phyloP scores from a whole-genome alignment of 1,140 invertebrate species.

The Papilio xuthus region DNA sequence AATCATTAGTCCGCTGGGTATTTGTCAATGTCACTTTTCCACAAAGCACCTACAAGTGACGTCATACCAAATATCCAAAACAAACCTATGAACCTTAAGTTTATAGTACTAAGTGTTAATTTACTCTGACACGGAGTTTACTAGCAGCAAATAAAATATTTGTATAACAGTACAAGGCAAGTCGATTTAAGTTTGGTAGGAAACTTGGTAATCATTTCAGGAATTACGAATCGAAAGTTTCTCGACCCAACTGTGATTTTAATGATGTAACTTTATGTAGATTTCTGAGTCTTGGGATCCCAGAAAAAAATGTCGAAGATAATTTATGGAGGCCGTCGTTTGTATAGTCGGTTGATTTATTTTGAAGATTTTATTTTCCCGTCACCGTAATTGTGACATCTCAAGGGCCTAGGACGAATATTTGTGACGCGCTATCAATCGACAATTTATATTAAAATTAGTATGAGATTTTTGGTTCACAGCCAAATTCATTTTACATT shows the following conservation, averaged over 20 bases:
- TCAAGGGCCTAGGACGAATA: too few relatives aligned
- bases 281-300: constrained; percentile 21
- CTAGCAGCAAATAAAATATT: constrained; percentile 47
- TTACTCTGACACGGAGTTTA: constrained; percentile 32
- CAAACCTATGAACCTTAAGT: constrained; percentile 23
- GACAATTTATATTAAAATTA: too few relatives aligned
- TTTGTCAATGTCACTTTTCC: constrained; percentile 55
- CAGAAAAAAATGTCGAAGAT: constrained; percentile 8
- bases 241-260: constrained; percentile 50
- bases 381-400: too few relatives aligned
- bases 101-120: constrained; percentile 36
- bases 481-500: too few relatives aligned
- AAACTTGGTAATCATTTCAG: constrained; percentile 63
- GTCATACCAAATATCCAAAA: constrained; percentile 12
- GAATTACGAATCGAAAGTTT: constrained; percentile 64
- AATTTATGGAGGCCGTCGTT: not conserved
- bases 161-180: constrained; percentile 60
- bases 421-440: too few relatives aligned
- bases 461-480: too few relatives aligned
- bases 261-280: constrained; percentile 47
- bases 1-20: constrained; percentile 52
- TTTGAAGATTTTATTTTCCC: too few relatives aligned
- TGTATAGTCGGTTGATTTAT: too few relatives aligned
- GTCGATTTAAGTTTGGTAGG: constrained; percentile 66
- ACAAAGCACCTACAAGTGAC: constrained; percentile 42